phyloP scores from a whole-genome alignment of 2,797 vertebrate species.

The Amphiprion clarkii region DNA sequence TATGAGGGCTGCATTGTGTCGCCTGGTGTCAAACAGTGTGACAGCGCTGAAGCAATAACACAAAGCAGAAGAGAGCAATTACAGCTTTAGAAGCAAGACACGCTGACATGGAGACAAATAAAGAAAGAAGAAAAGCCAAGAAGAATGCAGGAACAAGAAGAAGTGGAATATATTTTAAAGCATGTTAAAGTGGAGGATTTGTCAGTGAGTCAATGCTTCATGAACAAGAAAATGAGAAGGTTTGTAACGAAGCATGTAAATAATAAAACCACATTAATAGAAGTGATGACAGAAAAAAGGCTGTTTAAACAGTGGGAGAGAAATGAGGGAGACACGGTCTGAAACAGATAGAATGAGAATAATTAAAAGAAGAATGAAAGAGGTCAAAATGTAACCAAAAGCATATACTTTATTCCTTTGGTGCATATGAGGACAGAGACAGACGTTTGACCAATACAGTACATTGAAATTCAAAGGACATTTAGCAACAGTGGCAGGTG shows the following conservation, averaged over 20 bases:
- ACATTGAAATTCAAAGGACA: neutral
- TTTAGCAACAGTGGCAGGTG: neutral
- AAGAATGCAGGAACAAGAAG: conserved; percentile 82
- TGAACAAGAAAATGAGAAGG: conserved; percentile 59
- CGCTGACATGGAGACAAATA: conserved; percentile 51
- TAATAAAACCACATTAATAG: conserved; percentile 1
- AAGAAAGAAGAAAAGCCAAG: conserved; percentile 36
- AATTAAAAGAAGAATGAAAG: neutral
- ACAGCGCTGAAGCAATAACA: conserved; percentile 74
- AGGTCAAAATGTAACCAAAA: neutral
- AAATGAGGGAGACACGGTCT: neutral
- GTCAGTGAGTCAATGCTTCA: conserved; percentile 85
- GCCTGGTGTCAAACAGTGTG: conserved; percentile 69
- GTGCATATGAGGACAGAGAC: conserved; percentile 8
- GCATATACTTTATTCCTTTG: neutral
- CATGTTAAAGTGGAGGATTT: conserved; percentile 77
- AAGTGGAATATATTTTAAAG: conserved; percentile 84
- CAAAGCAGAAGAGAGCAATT: conserved; percentile 81
- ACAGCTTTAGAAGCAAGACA: conserved; percentile 58
- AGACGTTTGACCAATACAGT: conserved; percentile 12
- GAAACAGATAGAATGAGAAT: conserved; percentile 7
- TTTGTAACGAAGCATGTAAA: conserved; percentile 25
- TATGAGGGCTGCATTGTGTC: conserved; percentile 69
- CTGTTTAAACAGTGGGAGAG: conserved; percentile 9
- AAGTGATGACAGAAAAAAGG: neutral